phyloP scores from a whole-genome alignment of 2,888 invertebrate species.

The Dryadula phaetusa region DNA sequence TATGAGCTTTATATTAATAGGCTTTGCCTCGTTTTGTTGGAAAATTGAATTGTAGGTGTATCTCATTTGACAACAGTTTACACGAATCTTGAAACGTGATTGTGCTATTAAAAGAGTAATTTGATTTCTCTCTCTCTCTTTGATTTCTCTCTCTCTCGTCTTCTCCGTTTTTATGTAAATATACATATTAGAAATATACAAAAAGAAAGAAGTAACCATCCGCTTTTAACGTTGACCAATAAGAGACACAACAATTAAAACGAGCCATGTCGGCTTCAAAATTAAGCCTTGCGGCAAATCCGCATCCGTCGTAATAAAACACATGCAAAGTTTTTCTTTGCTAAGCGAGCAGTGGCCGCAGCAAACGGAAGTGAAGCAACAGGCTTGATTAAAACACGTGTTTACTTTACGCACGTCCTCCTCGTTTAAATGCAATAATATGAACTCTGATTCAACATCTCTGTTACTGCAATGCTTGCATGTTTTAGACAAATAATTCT shows the following conservation, averaged over 20 bases:
- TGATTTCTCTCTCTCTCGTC: too few species aligned
- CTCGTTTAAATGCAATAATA: slow-evolving; percentile 71
- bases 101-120: too few species aligned
- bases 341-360: slow-evolving; percentile 73
- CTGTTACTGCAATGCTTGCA: slow-evolving; percentile 39
- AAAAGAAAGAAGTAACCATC: slow-evolving; percentile 22
- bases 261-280: slow-evolving; percentile 70
- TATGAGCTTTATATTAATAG: too few species aligned
- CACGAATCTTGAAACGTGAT: too few species aligned
- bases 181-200: neutral
- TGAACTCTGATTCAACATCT: slow-evolving; percentile 45
- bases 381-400: slow-evolving; percentile 84
- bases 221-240: slow-evolving; percentile 58
- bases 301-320: slow-evolving; percentile 83
- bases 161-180: neutral
- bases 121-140: too few species aligned
- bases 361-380: slow-evolving; percentile 80
- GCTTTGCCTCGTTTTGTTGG: too few species aligned
- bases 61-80: too few species aligned
- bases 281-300: slow-evolving; percentile 76
- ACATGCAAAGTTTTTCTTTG: slow-evolving; percentile 84
- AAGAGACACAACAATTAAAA: slow-evolving; percentile 75
- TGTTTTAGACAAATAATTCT: slow-evolving; percentile 32
- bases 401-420: slow-evolving; percentile 80
- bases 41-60: too few species aligned